phyloP scores from a whole-genome alignment of 2,888 invertebrate genomes.

The Dysmachus trigonus region DNA sequence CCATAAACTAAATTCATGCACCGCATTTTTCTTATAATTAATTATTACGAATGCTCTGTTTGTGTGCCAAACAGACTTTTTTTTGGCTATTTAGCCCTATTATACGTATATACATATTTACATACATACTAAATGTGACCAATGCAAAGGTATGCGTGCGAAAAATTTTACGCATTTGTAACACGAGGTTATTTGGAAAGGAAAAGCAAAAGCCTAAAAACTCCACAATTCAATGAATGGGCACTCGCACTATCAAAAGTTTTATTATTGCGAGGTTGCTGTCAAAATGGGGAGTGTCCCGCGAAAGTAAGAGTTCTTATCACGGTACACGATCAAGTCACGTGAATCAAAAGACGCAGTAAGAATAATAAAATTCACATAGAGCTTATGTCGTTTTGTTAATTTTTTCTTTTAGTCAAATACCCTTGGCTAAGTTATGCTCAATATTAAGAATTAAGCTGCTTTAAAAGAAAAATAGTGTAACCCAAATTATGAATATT shows the following conservation, averaged over 20 bases:
- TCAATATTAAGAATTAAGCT: background rate
- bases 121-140: background rate
- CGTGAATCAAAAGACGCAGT: background rate
- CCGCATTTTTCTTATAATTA: background rate
- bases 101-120: background rate
- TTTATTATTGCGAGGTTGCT: background rate
- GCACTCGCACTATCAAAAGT: background rate
- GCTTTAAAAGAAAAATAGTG: too few relatives aligned
- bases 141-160: background rate
- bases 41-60: background rate
- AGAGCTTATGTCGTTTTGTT: background rate
- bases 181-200: background rate
- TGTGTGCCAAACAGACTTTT: background rate
- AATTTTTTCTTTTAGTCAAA: background rate
- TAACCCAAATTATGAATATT: too few relatives aligned
- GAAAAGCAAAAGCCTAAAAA: background rate
- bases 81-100: background rate
- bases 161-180: background rate
- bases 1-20: constrained; percentile 3
- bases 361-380: background rate
- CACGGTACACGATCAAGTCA: background rate
- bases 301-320: background rate
- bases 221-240: background rate
- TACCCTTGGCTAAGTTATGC: background rate
- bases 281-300: background rate